Evolutionary conservation across 2,113 vertebrate species (phyloP), one percentile per base, ranked within the genome.

Genomic region (Bujurquina vittata): DNA sequence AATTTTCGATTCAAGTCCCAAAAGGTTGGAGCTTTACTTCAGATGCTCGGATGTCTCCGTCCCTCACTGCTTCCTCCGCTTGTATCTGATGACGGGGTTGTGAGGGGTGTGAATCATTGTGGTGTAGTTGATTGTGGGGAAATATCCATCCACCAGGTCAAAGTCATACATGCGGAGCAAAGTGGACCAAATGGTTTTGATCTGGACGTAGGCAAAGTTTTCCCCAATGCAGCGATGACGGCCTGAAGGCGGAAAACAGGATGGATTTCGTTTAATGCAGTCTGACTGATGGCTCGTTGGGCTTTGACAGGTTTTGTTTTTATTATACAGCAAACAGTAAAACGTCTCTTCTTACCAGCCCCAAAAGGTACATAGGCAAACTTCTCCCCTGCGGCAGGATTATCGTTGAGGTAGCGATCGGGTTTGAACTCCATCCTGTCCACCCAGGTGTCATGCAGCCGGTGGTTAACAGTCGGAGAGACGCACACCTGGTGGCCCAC

Each of bases 151-250:
- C 55, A 97, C 92, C 54, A 99, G 97, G 69, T 99, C 96, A 85
- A 99, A 99, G 80, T 99, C 95, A 43, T 95, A 99, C 87, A 97
- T 84, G 58, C 97, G 97, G 87, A 99, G 95, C 94, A 99, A 83
- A 52, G 96, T 98, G 43, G 98, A 99, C 98, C 98, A 99, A 91
- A 99, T 97, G 22, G 98, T 98, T 95, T 99, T 99, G 87, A 99
- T 99, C 88, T 99, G 98, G 86, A 98, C 96, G 6, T 99, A 99
- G 17, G 98, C 98, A 7, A 99, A 99, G 93, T 99, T 98, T 91
- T 99, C 98, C 63, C 98, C 98, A 35, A 99, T 99, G 89, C 98
- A 99, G 69, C 98, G 98, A 87, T 99, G 98, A 49, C 98, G 98
- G 7, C 98, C 98, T 99, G 84, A 62, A 15, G 79, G 57, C 9